Conservation (phyloP, 2,113 vertebrate species). For the Pachycephala philippinensis region DNA sequence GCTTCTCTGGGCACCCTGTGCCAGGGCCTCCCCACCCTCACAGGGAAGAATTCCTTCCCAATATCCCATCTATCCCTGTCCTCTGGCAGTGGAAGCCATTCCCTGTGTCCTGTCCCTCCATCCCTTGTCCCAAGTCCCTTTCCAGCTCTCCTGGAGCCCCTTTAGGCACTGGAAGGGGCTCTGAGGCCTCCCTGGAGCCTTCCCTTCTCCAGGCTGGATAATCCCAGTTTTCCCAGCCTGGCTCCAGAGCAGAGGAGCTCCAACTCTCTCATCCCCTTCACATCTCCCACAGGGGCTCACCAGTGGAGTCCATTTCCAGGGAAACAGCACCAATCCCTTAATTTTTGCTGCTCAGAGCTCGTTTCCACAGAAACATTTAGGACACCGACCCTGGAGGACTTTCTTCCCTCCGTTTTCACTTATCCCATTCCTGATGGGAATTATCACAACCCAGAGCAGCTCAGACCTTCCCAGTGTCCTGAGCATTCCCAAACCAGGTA, state of each 20-base stretch:
- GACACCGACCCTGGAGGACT: background rate
- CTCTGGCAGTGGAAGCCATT: background rate
- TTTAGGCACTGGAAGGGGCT: background rate
- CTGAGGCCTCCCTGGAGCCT: background rate
- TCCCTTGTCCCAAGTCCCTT: background rate
- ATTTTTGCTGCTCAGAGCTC: background rate
- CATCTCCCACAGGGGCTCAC: background rate
- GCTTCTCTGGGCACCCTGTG: background rate
- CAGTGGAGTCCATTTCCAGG: background rate
- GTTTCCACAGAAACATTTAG: background rate
- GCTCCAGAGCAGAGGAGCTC: background rate
- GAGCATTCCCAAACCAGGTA: background rate
- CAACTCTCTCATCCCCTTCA: background rate
- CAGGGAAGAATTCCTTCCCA: rapidly evolving
- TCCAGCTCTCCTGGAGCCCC: background rate
- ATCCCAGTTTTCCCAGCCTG: background rate
- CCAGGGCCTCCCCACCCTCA: rapidly evolving
- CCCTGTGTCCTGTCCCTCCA: background rate
- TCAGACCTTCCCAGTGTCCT: rapidly evolving
- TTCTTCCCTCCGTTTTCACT: background rate
- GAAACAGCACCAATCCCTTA: background rate
- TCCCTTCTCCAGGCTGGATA: background rate
- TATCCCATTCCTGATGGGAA: background rate
- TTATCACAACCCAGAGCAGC: background rate
- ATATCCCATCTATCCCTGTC: rapidly evolving